Evolutionary conservation across 2,888 invertebrate species (phyloP), one percentile per base, ranked within the genome.

Genomic region (Xanthorhoe designata): DNA sequence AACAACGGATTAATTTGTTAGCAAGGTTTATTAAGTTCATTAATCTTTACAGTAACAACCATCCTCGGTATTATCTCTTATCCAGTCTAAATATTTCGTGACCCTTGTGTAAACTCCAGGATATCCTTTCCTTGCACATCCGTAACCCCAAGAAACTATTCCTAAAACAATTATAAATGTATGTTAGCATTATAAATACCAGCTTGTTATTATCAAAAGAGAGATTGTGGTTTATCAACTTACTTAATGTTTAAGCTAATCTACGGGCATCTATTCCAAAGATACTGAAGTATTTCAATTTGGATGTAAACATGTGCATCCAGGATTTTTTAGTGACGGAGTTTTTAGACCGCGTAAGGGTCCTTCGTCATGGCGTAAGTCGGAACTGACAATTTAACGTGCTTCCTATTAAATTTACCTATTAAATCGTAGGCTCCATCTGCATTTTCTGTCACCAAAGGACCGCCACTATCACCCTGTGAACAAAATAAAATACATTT

Each of bases 81-180:
- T 97, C 98, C 98, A 98, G 76, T 96, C 95, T 63, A 97, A 85
- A 84, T 97, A 98, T 78, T 96, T 95, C 0, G 96, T 97, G 9
- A 97, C 95, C 77, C 97, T 94, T 2, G 97, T 97, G 82, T 97
- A 98, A 0, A 98, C 97, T 4, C 98, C 98, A 0, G 97, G 97
- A 84, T 96, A 97, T 10, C 97, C 97, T 65, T 96, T 96, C 69
- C 97, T 94, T 0, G 97, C 97, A 81, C 98, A 98, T 32, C 98
- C 98, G 79, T 97, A 97, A 4, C 98, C 98, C 97, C 97, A 98
- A 0, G 97, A 97, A 0, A 98, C 97, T 15, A 98, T 94, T 24
- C 96, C 96, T 96, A 82, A n/a, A 90, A 50, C n/a, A n/a, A n/a
- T n/a, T n/a, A 1, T 35, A n/a, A 62, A 38, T 7, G 19, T 49